These are phyloP conservation scores for Gnathonemus longibarbis DNA, from an alignment of 2,113 vertebrate species.

Conservation along the genomic window DNA sequence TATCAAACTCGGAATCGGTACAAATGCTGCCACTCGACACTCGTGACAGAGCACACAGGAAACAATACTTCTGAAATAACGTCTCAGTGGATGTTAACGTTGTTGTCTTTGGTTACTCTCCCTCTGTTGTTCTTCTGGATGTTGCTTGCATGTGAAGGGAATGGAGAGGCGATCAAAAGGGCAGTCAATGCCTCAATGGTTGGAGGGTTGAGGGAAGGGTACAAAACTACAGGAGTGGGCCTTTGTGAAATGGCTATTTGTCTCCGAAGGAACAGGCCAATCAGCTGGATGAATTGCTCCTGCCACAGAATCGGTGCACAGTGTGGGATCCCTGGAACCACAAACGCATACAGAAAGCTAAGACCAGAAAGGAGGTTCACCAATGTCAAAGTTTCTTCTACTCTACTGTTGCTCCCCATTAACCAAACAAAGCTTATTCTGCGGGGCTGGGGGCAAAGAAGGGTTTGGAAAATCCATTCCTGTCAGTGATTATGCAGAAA, in stretches of 20 bases:
- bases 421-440: background rate
- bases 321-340: background rate
- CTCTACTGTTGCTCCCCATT: background rate
- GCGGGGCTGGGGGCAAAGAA: background rate
- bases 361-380: background rate
- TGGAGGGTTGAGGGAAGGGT: background rate
- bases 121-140: background rate
- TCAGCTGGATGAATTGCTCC: background rate
- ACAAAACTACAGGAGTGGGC: background rate
- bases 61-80: background rate
- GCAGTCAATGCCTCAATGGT: background rate
- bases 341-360: background rate
- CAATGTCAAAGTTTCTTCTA: background rate
- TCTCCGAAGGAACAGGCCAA: background rate
- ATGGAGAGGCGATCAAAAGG: background rate
- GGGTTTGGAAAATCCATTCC: background rate
- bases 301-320: background rate
- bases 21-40: background rate
- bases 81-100: background rate
- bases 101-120: background rate
- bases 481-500: background rate
- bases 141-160: background rate
- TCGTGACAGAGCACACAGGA: background rate
- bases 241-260: background rate
- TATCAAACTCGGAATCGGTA: background rate